Percentiles rank a stretch among this genome's conserved stretches.
Evolutionary conservation across 2,888 invertebrate species (phyloP).

Genomic region (Clitarchus hookeri): DNA sequence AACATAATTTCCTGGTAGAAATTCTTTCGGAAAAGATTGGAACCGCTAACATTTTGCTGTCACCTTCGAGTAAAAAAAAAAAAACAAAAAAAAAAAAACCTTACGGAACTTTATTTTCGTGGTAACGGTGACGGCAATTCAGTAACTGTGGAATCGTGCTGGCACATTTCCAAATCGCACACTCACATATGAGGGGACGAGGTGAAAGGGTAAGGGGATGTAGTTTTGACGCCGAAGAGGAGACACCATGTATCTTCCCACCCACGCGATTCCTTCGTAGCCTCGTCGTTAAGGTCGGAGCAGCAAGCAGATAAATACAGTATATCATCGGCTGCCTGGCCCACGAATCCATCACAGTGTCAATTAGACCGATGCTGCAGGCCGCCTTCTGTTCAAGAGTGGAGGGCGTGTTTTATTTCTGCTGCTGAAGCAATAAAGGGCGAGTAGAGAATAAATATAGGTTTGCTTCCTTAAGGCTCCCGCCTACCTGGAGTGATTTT

Average conservation of each 20-base stretch:
- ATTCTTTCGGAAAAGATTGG: no score
- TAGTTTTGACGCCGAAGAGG: not conserved
- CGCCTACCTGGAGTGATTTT: no score
- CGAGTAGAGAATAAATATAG: not conserved
- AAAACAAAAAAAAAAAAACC: no score
- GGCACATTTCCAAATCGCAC: no score
- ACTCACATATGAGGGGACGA: not conserved
- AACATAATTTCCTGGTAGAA: no score
- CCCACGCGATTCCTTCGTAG: not conserved
- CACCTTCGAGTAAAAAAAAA: no score
- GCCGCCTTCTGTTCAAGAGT: not conserved
- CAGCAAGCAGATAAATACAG: not conserved
- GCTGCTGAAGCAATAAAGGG: not conserved
- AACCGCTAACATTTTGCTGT: no score
- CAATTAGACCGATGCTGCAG: not conserved
- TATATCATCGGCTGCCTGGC: not conserved
- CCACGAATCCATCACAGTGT: not conserved
- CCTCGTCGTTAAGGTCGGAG: not conserved
- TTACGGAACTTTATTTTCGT: no score
- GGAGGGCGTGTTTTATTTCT: not conserved
- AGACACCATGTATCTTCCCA: not conserved
- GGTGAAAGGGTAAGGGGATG: not conserved
- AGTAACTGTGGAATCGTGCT: no score
- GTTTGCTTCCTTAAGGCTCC: not conserved
- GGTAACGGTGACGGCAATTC: no score